phyloP scores from a whole-genome alignment of 2,113 vertebrate species.

The Poecile atricapillus region DNA sequence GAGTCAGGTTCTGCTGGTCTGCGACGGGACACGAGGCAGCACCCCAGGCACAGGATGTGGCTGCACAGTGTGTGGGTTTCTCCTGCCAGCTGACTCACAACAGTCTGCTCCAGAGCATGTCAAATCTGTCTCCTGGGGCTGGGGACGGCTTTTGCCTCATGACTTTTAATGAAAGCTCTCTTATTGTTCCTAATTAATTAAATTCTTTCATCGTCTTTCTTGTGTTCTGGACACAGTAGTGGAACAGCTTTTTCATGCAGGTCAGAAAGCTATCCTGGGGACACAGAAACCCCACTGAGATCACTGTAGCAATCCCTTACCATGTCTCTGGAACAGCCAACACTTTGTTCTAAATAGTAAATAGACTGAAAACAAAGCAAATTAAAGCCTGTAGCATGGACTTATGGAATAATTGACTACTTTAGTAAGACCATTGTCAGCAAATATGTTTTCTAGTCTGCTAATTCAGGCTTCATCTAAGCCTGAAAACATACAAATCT shows the following conservation, averaged over 20 bases:
- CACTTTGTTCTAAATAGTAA: not conserved
- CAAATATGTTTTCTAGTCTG: not conserved
- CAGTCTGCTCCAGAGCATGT: constrained; percentile 8
- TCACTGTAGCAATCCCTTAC: not conserved
- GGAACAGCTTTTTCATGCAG: not conserved
- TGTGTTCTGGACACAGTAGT: not conserved
- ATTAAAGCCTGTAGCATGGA: not conserved
- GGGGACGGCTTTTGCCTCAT: constrained; percentile 27
- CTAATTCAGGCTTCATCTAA: not conserved
- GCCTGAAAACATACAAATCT: not conserved
- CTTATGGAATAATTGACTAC: not conserved
- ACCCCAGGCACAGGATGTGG: constrained; percentile 6
- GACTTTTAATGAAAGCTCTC: constrained; percentile 41
- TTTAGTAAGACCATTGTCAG: not conserved
- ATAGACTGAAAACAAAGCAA: not conserved
- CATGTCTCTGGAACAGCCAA: not conserved
- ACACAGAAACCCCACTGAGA: constrained; percentile 6
- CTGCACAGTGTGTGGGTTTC: not conserved
- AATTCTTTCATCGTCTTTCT: constrained; percentile 16
- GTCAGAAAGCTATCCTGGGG: constrained; percentile 23
- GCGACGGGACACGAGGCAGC: not conserved
- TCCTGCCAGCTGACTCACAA: constrained; percentile 46
- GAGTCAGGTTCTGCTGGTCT: not conserved
- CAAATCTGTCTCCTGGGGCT: constrained; percentile 48
- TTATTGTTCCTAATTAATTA: constrained; percentile 47